Percentiles rank a stretch among this genome's conserved stretches.
phyloP scores from a whole-genome alignment of 2,888 invertebrate species.

The Melanostoma scalare region DNA sequence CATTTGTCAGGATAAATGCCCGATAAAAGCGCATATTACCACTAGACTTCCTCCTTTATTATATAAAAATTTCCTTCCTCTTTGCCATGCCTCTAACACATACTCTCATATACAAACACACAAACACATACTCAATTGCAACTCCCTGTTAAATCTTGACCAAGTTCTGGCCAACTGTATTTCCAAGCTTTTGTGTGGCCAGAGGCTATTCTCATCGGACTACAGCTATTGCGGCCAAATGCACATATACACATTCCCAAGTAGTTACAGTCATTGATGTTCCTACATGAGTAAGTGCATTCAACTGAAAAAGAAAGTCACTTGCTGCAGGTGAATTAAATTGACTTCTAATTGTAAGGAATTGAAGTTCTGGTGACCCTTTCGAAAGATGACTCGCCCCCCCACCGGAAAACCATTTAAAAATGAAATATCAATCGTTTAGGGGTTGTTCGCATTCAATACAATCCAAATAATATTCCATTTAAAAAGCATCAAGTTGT shows the following conservation, averaged over 20 bases:
- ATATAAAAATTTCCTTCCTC: constrained; percentile 63
- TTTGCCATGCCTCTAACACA: constrained; percentile 5
- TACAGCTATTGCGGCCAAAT: constrained; percentile 52
- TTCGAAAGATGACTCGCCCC: not conserved
- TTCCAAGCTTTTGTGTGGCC: constrained; percentile 58
- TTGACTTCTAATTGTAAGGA: constrained; percentile 56
- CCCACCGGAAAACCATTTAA: constrained; percentile 41
- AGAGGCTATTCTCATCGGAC: constrained; percentile 32
- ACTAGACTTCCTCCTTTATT: constrained; percentile 67
- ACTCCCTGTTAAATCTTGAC: constrained; percentile 40
- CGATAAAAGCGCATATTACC: constrained; percentile 71
- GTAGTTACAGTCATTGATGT: constrained; percentile 62
- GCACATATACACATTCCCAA: constrained; percentile 58
- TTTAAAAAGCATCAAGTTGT: constrained; percentile 16
- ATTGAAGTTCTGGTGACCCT: constrained; percentile 11
- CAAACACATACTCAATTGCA: constrained; percentile 22
- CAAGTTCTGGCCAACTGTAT: constrained; percentile 48
- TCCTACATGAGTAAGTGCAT: constrained; percentile 56
- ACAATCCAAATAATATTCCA: constrained; percentile 19
- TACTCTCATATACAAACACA: not conserved
- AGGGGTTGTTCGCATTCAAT: constrained; percentile 11
- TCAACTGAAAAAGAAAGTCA: constrained; percentile 1
- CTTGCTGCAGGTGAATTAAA: constrained; percentile 63
- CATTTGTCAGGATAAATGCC: constrained; percentile 70
- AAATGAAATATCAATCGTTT: constrained; percentile 50